Conservation (phyloP, 2,888 invertebrate species). For the Petrolisthes cinctipes region DNA sequence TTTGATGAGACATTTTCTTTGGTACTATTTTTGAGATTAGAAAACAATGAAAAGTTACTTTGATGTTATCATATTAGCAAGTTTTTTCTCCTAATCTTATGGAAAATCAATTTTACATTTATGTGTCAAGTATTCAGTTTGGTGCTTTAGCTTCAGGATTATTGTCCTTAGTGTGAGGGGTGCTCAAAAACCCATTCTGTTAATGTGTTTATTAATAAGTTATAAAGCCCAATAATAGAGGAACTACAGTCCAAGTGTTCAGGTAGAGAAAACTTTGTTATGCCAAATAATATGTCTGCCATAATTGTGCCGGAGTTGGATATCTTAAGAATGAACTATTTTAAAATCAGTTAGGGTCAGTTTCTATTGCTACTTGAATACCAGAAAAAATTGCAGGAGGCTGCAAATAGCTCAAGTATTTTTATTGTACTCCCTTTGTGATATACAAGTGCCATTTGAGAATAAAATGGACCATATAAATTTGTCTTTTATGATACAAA, state of each 20-base stretch:
- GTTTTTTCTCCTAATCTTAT: too few species aligned
- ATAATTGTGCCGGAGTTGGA: slow-evolving; percentile 39
- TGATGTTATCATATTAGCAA: too few species aligned
- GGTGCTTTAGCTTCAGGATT: too few species aligned
- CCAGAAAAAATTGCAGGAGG: slow-evolving; percentile 27
- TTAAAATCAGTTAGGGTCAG: slow-evolving; percentile 7
- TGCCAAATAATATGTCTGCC: slow-evolving; percentile 38
- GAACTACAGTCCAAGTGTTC: slow-evolving; percentile 13
- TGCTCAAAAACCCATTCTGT: background rate
- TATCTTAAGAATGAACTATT: slow-evolving; percentile 8
- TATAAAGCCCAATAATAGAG: slow-evolving; percentile 16
- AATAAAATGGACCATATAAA: slow-evolving; percentile 44
- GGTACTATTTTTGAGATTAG: too few species aligned
- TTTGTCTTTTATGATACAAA: background rate
- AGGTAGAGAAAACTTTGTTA: slow-evolving; percentile 24
- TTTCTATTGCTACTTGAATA: slow-evolving; percentile 13
- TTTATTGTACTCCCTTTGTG: slow-evolving; percentile 57
- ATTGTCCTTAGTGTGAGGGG: too few species aligned
- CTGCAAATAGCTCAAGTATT: slow-evolving; percentile 55
- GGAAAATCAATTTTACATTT: too few species aligned
- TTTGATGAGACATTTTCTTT: background rate
- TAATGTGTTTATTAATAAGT: background rate
- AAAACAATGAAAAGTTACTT: too few species aligned
- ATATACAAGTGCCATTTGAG: slow-evolving; percentile 55
- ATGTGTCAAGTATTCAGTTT: too few species aligned